Conservation (phyloP, 2,113 vertebrate genomes). For the Hippotragus niger region DNA sequence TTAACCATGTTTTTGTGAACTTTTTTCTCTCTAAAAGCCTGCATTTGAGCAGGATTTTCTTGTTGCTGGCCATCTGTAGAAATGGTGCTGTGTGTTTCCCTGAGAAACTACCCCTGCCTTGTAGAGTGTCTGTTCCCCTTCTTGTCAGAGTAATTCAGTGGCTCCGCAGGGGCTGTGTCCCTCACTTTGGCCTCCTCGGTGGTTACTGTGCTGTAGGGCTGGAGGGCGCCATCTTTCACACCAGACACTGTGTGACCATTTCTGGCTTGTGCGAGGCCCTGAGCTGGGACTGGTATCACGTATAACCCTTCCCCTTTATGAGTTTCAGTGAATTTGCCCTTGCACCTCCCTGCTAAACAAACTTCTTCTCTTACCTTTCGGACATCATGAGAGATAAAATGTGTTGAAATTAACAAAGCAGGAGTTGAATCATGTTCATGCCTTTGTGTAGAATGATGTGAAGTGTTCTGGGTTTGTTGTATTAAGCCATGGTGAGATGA, state of each 20-base stretch:
- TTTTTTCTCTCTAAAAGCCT: neutral
- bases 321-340: neutral
- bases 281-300: neutral
- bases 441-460: neutral
- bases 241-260: rapidly evolving
- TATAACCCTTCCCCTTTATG: neutral
- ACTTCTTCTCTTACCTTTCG: neutral
- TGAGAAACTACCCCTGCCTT: no score
- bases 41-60: neutral
- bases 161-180: rapidly evolving
- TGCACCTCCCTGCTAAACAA: neutral
- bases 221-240: neutral
- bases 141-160: neutral
- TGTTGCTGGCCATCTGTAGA: neutral
- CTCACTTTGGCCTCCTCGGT: rapidly evolving
- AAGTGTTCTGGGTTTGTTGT: neutral
- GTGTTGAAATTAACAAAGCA: neutral
- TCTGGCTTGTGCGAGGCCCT: neutral
- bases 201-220: neutral
- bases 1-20: neutral
- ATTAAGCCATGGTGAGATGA: no score
- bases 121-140: neutral
- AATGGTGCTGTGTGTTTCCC: neutral
- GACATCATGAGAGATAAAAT: neutral
- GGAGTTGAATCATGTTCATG: neutral